phyloP scores from a whole-genome alignment of 2,797 vertebrate genomes.

The Coregonus ussuriensis region DNA sequence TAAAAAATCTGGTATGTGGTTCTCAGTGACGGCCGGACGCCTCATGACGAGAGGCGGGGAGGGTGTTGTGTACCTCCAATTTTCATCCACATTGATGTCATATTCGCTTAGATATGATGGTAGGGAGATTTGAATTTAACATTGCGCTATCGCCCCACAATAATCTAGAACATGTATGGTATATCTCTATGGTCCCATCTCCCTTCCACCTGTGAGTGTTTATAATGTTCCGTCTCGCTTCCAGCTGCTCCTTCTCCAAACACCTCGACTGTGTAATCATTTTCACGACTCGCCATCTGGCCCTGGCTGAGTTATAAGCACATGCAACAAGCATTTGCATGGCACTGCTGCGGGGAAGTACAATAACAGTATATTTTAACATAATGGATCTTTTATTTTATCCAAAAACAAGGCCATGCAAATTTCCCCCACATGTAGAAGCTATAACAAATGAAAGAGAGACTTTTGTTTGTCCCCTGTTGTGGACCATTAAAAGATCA shows the following conservation, averaged over 20 bases:
- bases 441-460: constrained; percentile 87
- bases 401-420: constrained; percentile 88
- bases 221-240: constrained; percentile 99
- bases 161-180: constrained; percentile 81
- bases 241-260: constrained; percentile 99
- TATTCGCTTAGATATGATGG: no score
- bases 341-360: constrained; percentile 99
- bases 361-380: constrained; percentile 99
- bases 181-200: constrained; percentile 87
- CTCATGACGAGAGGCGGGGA: no score
- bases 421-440: constrained; percentile 85
- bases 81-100: no score
- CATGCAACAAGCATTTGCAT: constrained; percentile 99
- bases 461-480: constrained; percentile 53
- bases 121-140: no score
- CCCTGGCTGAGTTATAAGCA: constrained; percentile 98
- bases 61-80: no score
- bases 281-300: constrained; percentile 99
- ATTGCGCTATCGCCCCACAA: no score
- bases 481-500: background rate
- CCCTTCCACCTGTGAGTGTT: constrained; percentile 99
- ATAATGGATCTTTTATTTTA: constrained; percentile 98
- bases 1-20: no score
- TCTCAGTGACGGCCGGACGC: no score
- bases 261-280: constrained; percentile 99